Percentiles rank a stretch among this genome's conserved stretches.
These are phyloP conservation scores for Biston stratarius DNA, from an alignment of 2,888 invertebrate genomes.

Conservation along the genomic window DNA sequence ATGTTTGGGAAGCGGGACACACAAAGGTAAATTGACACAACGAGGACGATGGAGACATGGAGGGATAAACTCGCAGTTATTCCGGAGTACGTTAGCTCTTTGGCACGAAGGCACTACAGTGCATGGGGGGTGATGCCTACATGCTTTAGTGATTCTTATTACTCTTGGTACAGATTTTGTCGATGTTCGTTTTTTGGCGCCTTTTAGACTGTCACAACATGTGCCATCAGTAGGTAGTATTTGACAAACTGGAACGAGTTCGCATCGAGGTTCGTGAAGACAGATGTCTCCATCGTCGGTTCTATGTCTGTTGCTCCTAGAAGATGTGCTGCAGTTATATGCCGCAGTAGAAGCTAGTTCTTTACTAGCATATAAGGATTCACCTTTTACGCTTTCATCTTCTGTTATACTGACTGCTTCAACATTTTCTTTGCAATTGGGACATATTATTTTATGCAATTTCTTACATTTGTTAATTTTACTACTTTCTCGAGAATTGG, in stretches of 20 bases:
- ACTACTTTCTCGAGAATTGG: constrained; percentile 39
- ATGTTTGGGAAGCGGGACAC: constrained; percentile 70
- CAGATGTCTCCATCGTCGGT: constrained; percentile 58
- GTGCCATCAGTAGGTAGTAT: constrained; percentile 63
- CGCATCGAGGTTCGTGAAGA: constrained; percentile 69
- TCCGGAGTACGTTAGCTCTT: constrained; percentile 69
- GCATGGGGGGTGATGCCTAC: constrained; percentile 79
- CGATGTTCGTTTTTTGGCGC: constrained; percentile 48
- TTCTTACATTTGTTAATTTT: constrained; percentile 54
- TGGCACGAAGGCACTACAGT: constrained; percentile 80
- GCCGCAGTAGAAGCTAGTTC: constrained; percentile 53
- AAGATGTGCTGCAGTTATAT: constrained; percentile 50
- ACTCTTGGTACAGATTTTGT: constrained; percentile 59
- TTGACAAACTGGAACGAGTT: constrained; percentile 73
- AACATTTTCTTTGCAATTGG: constrained; percentile 72
- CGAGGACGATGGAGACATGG: constrained; percentile 77
- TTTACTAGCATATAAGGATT: constrained; percentile 49
- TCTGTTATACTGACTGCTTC: constrained; percentile 64
- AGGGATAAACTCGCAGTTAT: constrained; percentile 74
- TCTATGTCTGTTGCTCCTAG: constrained; percentile 46
- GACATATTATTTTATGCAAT: constrained; percentile 64
- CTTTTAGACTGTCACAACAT: constrained; percentile 53
- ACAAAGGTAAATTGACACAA: constrained; percentile 76
- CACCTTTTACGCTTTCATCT: constrained; percentile 59
- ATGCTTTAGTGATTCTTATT: constrained; percentile 76